Evolutionary conservation across 2,797 vertebrate species (phyloP).

Genomic region (Enteromius thamalakanensis): DNA sequence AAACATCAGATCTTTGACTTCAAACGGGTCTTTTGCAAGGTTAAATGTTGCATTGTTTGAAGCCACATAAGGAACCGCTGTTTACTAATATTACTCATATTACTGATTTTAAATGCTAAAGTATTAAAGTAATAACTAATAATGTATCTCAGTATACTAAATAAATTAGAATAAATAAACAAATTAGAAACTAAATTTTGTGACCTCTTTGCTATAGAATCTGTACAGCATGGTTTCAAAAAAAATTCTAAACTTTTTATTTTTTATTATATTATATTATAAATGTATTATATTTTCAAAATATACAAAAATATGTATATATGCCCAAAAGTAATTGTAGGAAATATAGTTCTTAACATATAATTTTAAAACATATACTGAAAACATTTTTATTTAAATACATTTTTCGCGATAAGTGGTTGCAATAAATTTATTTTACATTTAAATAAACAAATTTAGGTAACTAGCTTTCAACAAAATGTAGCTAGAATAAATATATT

Average conservation of each 20-base stretch:
- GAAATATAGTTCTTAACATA: background rate
- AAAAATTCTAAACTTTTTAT: background rate
- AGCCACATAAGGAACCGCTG: background rate
- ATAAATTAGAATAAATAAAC: background rate
- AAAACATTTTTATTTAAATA: too few relatives aligned
- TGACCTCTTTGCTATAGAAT: background rate
- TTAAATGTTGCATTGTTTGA: constrained; percentile 27
- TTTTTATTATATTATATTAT: background rate
- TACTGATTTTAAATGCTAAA: background rate
- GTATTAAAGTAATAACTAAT: background rate
- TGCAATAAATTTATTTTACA: too few relatives aligned
- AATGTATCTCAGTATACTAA: background rate
- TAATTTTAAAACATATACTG: background rate
- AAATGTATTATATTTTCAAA: background rate
- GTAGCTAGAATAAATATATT: too few relatives aligned
- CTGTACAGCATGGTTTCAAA: background rate
- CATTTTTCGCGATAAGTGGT: too few relatives aligned
- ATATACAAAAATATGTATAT: background rate
- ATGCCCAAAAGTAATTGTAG: background rate
- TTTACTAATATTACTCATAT: background rate
- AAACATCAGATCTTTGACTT: constrained; percentile 26
- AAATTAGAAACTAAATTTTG: background rate
- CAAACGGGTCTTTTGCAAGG: background rate
- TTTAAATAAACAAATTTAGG: too few relatives aligned
- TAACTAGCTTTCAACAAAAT: too few relatives aligned